phyloP scores from a whole-genome alignment of 2,113 vertebrate species.

The Malurus melanocephalus region DNA sequence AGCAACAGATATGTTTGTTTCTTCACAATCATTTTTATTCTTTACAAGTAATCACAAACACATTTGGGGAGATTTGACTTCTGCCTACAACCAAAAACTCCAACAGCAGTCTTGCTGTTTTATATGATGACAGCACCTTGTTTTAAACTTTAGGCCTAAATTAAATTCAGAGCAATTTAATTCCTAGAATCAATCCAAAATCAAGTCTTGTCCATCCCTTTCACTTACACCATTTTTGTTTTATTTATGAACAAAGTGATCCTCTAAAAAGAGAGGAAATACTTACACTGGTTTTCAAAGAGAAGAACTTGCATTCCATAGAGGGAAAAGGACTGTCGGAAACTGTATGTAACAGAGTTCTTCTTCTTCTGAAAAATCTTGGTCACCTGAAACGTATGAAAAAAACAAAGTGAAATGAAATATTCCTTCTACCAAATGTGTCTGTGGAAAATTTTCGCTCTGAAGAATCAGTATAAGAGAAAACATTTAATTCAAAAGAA shows the following conservation, averaged over 20 bases:
- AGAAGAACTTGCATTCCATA: constrained; percentile 95
- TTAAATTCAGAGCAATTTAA: neutral
- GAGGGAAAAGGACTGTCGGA: constrained; percentile 95
- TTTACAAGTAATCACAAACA: neutral
- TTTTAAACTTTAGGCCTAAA: neutral
- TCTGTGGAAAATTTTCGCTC: neutral
- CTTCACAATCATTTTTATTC: neutral
- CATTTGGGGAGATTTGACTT: neutral
- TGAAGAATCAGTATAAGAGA: neutral
- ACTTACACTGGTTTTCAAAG: constrained; percentile 97
- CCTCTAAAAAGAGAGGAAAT: neutral
- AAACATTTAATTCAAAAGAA: neutral
- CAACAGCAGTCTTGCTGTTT: neutral
- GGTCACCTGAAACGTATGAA: constrained; percentile 81
- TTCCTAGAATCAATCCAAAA: neutral
- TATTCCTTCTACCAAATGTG: neutral
- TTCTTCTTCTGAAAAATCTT: constrained; percentile 99
- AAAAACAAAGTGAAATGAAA: neutral
- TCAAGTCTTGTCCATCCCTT: neutral
- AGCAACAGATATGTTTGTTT: neutral
- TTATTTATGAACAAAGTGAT: neutral
- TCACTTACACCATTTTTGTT: neutral
- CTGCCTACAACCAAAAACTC: neutral
- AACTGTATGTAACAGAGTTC: constrained; percentile 96
- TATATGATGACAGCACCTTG: neutral